Conservation (phyloP, 2,888 invertebrate species). For the Junonia oenone region DNA sequence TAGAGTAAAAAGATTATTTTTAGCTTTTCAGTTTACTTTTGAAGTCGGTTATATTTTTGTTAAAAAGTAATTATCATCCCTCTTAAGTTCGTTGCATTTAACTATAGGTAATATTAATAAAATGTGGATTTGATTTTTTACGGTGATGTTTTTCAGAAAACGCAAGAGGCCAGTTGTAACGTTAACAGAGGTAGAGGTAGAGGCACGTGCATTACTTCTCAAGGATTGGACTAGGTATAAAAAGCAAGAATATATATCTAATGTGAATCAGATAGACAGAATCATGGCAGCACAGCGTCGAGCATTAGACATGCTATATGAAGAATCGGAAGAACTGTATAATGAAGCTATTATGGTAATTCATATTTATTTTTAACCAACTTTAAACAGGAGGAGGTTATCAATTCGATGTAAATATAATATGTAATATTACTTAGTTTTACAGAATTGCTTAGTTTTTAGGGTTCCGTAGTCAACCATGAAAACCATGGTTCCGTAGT, state of each 20-base stretch:
- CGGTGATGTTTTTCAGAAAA: conserved; percentile 42
- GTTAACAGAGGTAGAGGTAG: conserved; percentile 79
- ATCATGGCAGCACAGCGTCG: conserved; percentile 84
- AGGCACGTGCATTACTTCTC: conserved; percentile 81
- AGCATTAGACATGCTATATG: conserved; percentile 88
- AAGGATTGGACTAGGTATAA: conserved; percentile 90
- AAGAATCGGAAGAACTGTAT: conserved; percentile 92
- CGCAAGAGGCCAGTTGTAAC: conserved; percentile 66
- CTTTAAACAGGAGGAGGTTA: background rate
- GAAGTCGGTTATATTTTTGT: too few relatives aligned
- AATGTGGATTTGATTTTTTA: background rate
- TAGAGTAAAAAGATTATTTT: too few relatives aligned
- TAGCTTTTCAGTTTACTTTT: too few relatives aligned
- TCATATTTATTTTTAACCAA: background rate
- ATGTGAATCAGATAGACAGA: conserved; percentile 84
- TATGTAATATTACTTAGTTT: too few relatives aligned
- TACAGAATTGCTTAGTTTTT: too few relatives aligned
- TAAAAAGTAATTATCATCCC: too few relatives aligned
- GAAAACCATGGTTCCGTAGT: too few relatives aligned
- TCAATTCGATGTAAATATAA: too few relatives aligned
- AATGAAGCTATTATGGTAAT: conserved; percentile 88
- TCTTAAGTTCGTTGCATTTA: too few relatives aligned
- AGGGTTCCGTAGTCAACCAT: too few relatives aligned
- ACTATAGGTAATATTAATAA: too few relatives aligned
- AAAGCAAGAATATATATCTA: conserved; percentile 80